phyloP scores from a whole-genome alignment of 2,888 invertebrate species.

The Archaeoteleia sp. region DNA sequence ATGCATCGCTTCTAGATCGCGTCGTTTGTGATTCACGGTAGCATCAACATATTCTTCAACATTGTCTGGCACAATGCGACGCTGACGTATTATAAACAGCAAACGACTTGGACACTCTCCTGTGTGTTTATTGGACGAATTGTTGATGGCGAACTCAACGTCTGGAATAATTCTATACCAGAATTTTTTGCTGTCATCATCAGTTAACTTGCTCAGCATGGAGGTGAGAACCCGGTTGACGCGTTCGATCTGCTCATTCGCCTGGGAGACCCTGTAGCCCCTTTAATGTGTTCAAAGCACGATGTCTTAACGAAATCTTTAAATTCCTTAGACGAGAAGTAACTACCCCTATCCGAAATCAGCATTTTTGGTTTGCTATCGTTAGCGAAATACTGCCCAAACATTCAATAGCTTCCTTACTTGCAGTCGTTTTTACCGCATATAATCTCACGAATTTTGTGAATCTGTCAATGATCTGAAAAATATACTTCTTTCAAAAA shows the following conservation, averaged over 20 bases:
- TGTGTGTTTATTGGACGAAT: conserved; percentile 55
- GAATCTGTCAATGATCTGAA: conserved; percentile 59
- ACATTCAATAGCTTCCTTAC: conserved; percentile 35
- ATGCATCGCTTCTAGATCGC: not conserved
- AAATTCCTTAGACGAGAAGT: conserved; percentile 54
- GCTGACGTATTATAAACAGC: conserved; percentile 61
- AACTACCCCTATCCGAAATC: conserved; percentile 49
- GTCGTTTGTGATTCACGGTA: not conserved
- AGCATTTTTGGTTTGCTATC: conserved; percentile 41
- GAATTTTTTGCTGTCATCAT: conserved; percentile 23
- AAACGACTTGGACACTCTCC: conserved; percentile 59
- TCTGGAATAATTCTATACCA: conserved; percentile 51
- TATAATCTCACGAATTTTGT: conserved; percentile 59
- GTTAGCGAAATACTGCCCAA: conserved; percentile 29
- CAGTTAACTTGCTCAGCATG: conserved; percentile 40
- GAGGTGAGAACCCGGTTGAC: conserved; percentile 46
- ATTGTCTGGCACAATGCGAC: not conserved
- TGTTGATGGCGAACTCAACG: conserved; percentile 51
- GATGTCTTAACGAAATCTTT: conserved; percentile 39
- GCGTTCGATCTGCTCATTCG: conserved; percentile 56
- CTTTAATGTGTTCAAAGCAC: conserved; percentile 38
- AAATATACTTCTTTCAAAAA: conserved; percentile 57
- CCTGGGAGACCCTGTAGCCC: conserved; percentile 57
- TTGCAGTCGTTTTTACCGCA: conserved; percentile 43
- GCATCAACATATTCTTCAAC: not conserved